Evolutionary conservation across 2,888 invertebrate species (phyloP).

Genomic region (Acanthacorydalis orientalis): DNA sequence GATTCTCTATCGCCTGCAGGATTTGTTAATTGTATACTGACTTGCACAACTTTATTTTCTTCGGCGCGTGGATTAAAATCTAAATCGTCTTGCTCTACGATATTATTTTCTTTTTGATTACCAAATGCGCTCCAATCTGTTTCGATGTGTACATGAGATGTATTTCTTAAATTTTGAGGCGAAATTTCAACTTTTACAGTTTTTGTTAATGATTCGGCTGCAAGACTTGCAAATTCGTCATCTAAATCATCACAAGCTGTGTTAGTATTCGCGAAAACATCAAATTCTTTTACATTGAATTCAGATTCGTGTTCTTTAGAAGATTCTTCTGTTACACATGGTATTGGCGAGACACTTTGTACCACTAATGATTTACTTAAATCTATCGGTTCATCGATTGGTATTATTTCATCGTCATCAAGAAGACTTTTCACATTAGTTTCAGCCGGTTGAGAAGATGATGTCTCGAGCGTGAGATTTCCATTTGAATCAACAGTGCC

Average conservation of each 20-base stretch:
- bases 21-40: conserved; percentile 45
- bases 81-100: conserved; percentile 33
- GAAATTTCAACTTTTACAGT: conserved; percentile 29
- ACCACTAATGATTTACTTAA: conserved; percentile 47
- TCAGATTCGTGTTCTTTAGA: conserved; percentile 11
- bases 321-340: conserved; percentile 8
- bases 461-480: conserved; percentile 6
- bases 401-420: conserved; percentile 55
- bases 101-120: conserved; percentile 27
- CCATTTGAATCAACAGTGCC: conserved; percentile 31
- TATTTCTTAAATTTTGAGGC: conserved; percentile 26
- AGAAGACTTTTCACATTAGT: conserved; percentile 42
- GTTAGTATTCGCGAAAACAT: conserved; percentile 20
- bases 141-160: conserved; percentile 22
- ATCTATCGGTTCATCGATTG: conserved; percentile 49
- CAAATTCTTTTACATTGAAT: conserved; percentile 31
- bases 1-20: conserved; percentile 42
- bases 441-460: conserved; percentile 10
- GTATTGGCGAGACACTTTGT: conserved; percentile 8
- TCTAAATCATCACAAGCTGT: conserved; percentile 38
- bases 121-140: conserved; percentile 48
- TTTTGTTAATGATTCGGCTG: conserved; percentile 55
- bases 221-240: conserved; percentile 62
- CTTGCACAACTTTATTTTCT: conserved; percentile 26
- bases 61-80: conserved; percentile 52